Conservation (phyloP, 2,113 vertebrate species). For the Engystomops pustulosus region DNA sequence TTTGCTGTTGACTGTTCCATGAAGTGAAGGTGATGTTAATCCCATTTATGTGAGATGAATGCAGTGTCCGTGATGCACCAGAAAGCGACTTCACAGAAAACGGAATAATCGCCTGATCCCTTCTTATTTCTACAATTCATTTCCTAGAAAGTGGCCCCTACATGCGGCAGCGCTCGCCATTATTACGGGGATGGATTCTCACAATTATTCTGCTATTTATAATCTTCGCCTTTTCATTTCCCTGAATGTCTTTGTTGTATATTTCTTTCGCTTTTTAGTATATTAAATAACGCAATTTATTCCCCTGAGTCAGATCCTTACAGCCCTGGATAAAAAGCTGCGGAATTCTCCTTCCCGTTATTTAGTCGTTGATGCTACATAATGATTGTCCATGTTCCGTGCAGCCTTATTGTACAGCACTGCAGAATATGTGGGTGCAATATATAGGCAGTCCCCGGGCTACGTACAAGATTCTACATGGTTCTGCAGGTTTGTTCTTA, state of each 20-base stretch:
- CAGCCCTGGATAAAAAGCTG: too few species aligned
- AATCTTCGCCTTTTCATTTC: neutral
- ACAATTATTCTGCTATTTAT: neutral
- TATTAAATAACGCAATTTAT: too few species aligned
- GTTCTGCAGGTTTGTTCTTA: too few species aligned
- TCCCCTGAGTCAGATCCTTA: too few species aligned
- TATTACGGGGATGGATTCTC: neutral
- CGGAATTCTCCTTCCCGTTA: too few species aligned
- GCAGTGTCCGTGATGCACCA: slow-evolving; percentile 38
- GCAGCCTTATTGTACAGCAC: neutral
- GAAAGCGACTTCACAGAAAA: slow-evolving; percentile 43
- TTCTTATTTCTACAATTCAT: slow-evolving; percentile 4
- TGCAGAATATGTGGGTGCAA: neutral
- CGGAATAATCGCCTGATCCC: slow-evolving; percentile 32
- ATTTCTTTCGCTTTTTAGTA: neutral
- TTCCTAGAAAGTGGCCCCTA: neutral
- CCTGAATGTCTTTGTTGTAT: neutral
- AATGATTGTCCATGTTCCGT: neutral
- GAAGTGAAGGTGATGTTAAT: slow-evolving; percentile 39
- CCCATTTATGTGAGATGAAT: slow-evolving; percentile 24
- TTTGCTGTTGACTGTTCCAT: neutral
- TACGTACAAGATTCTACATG: too few species aligned
- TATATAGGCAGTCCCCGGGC: neutral
- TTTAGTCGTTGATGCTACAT: neutral
- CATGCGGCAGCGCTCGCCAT: neutral